phyloP scores from a whole-genome alignment of 2,888 invertebrate genomes.

The Eutolmus rufibarbis region DNA sequence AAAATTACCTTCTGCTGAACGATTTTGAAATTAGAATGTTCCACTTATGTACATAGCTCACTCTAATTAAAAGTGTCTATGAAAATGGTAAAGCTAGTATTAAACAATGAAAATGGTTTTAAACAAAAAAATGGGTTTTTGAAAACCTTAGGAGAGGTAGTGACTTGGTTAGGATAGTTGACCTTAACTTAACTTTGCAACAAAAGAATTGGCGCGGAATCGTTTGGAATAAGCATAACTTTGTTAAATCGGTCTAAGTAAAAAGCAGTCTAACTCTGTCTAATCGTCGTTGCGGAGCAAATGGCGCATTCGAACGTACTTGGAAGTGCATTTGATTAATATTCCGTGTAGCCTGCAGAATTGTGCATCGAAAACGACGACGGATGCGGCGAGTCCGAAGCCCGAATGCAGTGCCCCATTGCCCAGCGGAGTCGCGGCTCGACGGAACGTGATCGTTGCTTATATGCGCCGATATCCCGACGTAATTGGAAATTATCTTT shows the following conservation, averaged over 20 bases:
- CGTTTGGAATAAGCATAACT: not conserved
- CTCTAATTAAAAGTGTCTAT: too few relatives aligned
- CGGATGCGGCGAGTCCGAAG: not conserved
- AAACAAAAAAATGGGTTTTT: too few relatives aligned
- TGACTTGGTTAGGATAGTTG: not conserved
- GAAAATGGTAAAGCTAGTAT: too few relatives aligned
- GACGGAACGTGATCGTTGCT: not conserved
- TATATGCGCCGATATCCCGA: constrained; percentile 3
- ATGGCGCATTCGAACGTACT: not conserved
- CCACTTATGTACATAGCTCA: too few relatives aligned
- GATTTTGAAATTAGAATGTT: too few relatives aligned
- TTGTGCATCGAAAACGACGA: not conserved
- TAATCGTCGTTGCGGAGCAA: not conserved
- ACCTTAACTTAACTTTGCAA: not conserved
- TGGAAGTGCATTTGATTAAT: not conserved
- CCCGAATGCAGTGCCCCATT: not conserved
- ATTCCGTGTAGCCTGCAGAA: not conserved
- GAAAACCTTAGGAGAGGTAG: too few relatives aligned
- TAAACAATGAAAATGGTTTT: too few relatives aligned
- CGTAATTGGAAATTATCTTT: constrained; percentile 39
- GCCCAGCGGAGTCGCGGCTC: not conserved
- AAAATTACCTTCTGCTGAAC: too few relatives aligned
- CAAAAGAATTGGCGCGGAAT: not conserved
- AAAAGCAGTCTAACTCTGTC: not conserved
- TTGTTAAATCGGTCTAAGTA: not conserved